A percentile compares a stretch with the other conserved stretches of the same genome.
Conservation (phyloP, 1,140 invertebrate species). For the Goniozus legneri region DNA sequence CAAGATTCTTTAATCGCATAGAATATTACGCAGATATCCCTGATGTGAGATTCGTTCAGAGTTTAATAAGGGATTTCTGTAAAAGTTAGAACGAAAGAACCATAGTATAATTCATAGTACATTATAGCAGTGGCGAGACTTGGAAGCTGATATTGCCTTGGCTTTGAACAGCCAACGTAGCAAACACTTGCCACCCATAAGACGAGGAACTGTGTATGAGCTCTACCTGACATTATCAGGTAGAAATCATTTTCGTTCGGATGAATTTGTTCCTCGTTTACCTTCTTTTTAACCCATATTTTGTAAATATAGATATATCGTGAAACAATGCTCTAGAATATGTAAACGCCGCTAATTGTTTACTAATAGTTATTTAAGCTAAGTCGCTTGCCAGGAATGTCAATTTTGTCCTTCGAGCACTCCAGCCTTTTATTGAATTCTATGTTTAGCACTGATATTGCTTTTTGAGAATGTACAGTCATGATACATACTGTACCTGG, state of each 20-base stretch:
- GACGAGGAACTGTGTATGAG: constrained; percentile 77
- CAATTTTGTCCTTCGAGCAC: constrained; percentile 10
- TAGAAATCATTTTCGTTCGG: constrained; percentile 54
- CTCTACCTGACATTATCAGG: constrained; percentile 84
- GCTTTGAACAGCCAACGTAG: constrained; percentile 70
- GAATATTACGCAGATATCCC: background rate
- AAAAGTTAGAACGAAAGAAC: constrained; percentile 29
- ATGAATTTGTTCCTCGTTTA: constrained; percentile 22
- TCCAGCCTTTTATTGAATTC: constrained; percentile 6
- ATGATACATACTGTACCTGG: too few relatives aligned
- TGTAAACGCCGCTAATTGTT: constrained; percentile 18
- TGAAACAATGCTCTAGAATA: constrained; percentile 15
- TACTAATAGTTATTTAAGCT: constrained; percentile 25
- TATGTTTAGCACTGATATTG: too few relatives aligned
- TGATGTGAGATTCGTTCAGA: background rate
- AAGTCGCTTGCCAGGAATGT: constrained; percentile 25
- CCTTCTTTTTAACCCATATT: constrained; percentile 14
- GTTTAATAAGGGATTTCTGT: constrained; percentile 48
- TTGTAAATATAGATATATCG: constrained; percentile 16
- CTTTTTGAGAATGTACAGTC: too few relatives aligned
- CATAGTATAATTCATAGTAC: constrained; percentile 45
- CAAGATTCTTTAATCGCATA: too few relatives aligned
- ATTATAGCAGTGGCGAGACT: constrained; percentile 59
- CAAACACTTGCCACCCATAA: constrained; percentile 78
- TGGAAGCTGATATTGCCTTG: constrained; percentile 71